Evolutionary conservation across 1,140 invertebrate species (phyloP).

Genomic region (Phymorhynchus buccinoides): DNA sequence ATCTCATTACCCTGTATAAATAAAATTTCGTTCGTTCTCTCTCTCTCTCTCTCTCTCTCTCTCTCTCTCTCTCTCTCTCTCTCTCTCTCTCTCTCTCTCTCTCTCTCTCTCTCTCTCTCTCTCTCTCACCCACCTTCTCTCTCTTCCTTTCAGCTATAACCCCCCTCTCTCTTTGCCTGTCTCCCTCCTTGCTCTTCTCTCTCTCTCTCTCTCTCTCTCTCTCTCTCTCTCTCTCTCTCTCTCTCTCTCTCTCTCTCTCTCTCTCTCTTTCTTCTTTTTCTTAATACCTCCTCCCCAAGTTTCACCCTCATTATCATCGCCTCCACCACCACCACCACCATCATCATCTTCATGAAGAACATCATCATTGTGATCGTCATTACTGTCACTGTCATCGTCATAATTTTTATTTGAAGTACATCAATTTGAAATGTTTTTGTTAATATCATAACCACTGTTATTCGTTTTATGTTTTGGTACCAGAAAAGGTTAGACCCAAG

Average conservation of each 20-base stretch:
- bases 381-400: neutral
- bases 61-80: neutral
- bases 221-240: no score
- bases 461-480: no score
- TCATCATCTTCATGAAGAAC: conserved; percentile 3
- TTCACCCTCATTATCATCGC: neutral
- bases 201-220: conserved; percentile 1
- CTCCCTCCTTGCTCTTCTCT: no score
- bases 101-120: neutral
- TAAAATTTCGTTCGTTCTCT: no score
- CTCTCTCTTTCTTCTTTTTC: no score
- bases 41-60: conserved; percentile 9
- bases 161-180: neutral
- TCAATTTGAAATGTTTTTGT: no score
- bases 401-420: neutral
- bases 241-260: no score
- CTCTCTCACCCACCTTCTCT: neutral
- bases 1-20: no score
- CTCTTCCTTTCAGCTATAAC: neutral
- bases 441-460: no score
- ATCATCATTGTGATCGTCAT: conserved; percentile 26
- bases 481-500: no score
- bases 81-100: conserved; percentile 14
- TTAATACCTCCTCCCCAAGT: neutral
- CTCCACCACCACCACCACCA: conserved; percentile 4